Evolutionary conservation across 2,888 invertebrate species (phyloP), one percentile per base, ranked within the genome.

Genomic region (Germaria angustata): DNA sequence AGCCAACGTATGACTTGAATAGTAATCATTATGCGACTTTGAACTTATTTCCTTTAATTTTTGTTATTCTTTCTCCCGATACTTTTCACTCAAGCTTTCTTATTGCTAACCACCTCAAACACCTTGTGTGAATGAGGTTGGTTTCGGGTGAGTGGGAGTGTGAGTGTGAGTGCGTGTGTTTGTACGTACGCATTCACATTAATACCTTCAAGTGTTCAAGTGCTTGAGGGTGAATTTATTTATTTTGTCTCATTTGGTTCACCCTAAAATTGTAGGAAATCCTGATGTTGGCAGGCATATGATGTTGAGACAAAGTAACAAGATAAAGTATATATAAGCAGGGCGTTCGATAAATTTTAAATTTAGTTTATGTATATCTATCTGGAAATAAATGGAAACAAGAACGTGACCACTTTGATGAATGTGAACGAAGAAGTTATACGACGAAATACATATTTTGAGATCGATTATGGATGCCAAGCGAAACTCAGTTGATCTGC

Each of bases 21-120:
- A 76, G 82, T 76, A 79, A 79, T 82, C 82, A 82, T 82, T 82
- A 79, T 79, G 79, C 71, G 82, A 82, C 82, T 82, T 82, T 82
- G 82, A 82, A 79, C 79, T 76, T 79, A 82, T 82, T 79, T 79
- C 59, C 39, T 73, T 69, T 61, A 55, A 63, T 75, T 76, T 77
- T 44, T 32, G 39, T 72, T 51, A 65, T 61, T 63, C 39, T 49
- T 44, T 34, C 9, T 20, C 17, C 32, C 24, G 36, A 24, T 65
- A 7, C 24, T 24, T 51, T 51, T 49, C 49, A 65, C 34, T 76
- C 13, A 22, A 34, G 22, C 36, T 20, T 78, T 69, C 72, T 78
- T 68, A 75, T 69, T 65, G 73, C 55, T 22, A 61, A 66, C 28
- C 71, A 66, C 28, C 71, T 79, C 65, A 71, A 57, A 79, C 39